phyloP scores from a whole-genome alignment of 2,113 vertebrate genomes.

The Pollimyrus isidori region DNA sequence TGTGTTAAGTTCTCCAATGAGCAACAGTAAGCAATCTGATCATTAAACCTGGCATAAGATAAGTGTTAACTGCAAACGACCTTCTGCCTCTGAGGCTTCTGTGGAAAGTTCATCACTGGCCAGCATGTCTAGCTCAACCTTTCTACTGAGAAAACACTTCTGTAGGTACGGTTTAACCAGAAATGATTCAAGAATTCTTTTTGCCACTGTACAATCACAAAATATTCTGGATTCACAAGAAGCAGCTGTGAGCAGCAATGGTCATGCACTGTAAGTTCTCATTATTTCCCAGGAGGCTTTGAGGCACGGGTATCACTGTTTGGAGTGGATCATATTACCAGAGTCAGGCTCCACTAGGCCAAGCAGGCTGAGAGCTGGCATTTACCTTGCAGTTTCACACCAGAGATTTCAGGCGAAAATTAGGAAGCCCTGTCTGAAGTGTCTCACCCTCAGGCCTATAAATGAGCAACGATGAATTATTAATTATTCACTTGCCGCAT shows the following conservation, averaged over 20 bases:
- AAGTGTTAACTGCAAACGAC: not conserved
- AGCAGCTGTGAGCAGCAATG: not conserved
- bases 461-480: constrained; percentile 36
- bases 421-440: not conserved
- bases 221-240: not conserved
- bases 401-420: constrained; percentile 17
- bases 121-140: not conserved
- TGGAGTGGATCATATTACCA: not conserved
- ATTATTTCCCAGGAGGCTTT: not conserved
- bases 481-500: constrained; percentile 33
- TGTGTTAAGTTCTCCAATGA: not conserved
- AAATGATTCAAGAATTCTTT: not conserved
- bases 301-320: not conserved
- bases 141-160: not conserved
- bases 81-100: not conserved
- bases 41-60: not conserved
- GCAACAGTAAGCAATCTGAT: not conserved
- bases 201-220: not conserved
- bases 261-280: not conserved
- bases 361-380: not conserved
- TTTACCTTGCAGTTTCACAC: constrained; percentile 11
- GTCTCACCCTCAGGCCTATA: constrained; percentile 8
- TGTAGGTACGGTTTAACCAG: not conserved
- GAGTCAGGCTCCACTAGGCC: not conserved
- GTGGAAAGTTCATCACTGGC: not conserved